These are phyloP conservation scores for Bombus difficillimus DNA, from an alignment of 1,140 invertebrate genomes.

Conservation along the genomic window DNA sequence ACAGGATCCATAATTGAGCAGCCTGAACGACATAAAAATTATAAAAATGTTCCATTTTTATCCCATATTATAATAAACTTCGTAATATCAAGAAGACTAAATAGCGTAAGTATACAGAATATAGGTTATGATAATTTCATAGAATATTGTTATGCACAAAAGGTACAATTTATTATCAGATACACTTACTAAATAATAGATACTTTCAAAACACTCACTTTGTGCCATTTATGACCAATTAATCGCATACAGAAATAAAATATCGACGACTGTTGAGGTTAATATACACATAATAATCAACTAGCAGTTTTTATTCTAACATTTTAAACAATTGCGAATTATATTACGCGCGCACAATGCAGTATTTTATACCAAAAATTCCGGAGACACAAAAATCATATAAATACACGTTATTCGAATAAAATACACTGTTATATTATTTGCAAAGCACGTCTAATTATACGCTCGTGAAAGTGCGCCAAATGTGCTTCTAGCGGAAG, in stretches of 20 bases:
- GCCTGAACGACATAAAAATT: slow-evolving; percentile 19
- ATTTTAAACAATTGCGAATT: neutral
- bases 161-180: neutral
- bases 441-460: neutral
- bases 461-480: neutral
- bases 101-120: neutral
- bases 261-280: slow-evolving; percentile 1
- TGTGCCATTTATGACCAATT: neutral
- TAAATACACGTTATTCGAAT: neutral
- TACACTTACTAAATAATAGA: slow-evolving; percentile 1
- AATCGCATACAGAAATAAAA: neutral
- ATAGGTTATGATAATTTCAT: slow-evolving; percentile 17
- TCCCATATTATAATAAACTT: no score
- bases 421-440: slow-evolving; percentile 1
- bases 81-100: neutral
- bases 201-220: neutral
- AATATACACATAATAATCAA: neutral
- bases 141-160: neutral
- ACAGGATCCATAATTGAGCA: slow-evolving; percentile 67
- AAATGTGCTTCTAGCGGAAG: slow-evolving; percentile 11
- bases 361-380: neutral
- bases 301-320: neutral
- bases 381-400: neutral
- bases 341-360: no score
- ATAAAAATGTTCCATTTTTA: neutral